These are phyloP conservation scores for Sitophilus oryzae DNA, from an alignment of 1,140 invertebrate genomes.

Conservation along the genomic window DNA sequence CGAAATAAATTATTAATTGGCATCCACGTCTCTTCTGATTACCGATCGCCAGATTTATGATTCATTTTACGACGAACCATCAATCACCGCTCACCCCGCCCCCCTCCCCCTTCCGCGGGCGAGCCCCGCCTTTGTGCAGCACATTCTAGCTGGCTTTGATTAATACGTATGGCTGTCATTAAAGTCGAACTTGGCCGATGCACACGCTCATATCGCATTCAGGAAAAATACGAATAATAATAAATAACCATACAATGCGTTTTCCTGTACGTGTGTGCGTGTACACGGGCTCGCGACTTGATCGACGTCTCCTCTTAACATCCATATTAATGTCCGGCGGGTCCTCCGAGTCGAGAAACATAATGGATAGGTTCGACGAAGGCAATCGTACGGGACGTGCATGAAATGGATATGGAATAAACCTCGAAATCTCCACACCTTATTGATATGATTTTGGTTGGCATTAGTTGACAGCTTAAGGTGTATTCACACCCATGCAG, in stretches of 20 bases:
- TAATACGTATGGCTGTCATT: constrained; percentile 28
- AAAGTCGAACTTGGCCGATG: constrained; percentile 14
- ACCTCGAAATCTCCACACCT: too few species aligned
- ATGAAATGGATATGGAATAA: too few species aligned
- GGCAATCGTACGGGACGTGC: too few species aligned
- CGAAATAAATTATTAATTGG: constrained; percentile 29
- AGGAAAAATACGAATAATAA: constrained; percentile 28
- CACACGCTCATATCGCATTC: constrained; percentile 26
- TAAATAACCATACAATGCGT: constrained; percentile 29
- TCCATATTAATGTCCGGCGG: constrained; percentile 29
- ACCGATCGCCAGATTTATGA: constrained; percentile 24
- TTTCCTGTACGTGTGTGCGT: constrained; percentile 25
- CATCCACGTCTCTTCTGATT: constrained; percentile 24
- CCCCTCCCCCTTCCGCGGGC: constrained; percentile 15
- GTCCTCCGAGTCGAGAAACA: constrained; percentile 15
- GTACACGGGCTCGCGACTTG: too few species aligned
- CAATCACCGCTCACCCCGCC: constrained; percentile 19
- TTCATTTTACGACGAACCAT: constrained; percentile 24
- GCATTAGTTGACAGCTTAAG: too few species aligned
- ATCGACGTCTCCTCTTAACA: constrained; percentile 16
- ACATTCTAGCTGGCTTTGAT: constrained; percentile 25
- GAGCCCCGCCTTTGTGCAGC: too few species aligned
- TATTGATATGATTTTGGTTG: too few species aligned
- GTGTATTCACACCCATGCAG: too few species aligned
- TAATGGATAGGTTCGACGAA: constrained; percentile 18